phyloP scores from a whole-genome alignment of 1,140 invertebrate species.

The Bactericera cockerelli region DNA sequence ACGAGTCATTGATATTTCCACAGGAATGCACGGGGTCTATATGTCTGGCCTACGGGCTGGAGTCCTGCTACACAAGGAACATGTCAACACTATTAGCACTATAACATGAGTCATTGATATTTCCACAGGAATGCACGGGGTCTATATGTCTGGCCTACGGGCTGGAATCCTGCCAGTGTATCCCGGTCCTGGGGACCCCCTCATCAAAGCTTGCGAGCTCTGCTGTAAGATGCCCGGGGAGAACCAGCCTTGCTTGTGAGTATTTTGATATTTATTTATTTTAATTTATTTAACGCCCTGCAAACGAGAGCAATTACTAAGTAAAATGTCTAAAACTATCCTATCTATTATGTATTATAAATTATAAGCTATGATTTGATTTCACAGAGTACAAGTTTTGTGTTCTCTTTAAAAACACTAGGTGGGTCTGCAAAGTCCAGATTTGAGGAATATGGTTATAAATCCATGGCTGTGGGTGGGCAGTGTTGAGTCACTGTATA shows the following conservation, averaged over 20 bases:
- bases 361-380: too few relatives aligned
- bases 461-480: not conserved
- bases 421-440: too few relatives aligned
- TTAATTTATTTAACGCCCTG: not conserved
- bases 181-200: constrained; percentile 55
- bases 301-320: not conserved
- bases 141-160: constrained; percentile 86
- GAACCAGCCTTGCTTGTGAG: constrained; percentile 49
- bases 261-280: too few relatives aligned
- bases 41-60: constrained; percentile 80
- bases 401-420: too few relatives aligned
- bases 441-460: too few relatives aligned
- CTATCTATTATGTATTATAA: too few relatives aligned
- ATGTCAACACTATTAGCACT: too few relatives aligned
- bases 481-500: too few relatives aligned
- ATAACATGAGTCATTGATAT: too few relatives aligned
- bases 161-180: constrained; percentile 89
- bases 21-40: constrained; percentile 85
- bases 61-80: constrained; percentile 98
- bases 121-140: constrained; percentile 68
- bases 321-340: too few relatives aligned
- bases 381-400: too few relatives aligned
- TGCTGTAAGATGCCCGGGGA: constrained; percentile 78
- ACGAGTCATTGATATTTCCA: too few relatives aligned
- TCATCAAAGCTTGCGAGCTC: constrained; percentile 73